Evolutionary conservation across 2,888 invertebrate genomes (phyloP).

Genomic region (Chalcosyrphus nemorum): DNA sequence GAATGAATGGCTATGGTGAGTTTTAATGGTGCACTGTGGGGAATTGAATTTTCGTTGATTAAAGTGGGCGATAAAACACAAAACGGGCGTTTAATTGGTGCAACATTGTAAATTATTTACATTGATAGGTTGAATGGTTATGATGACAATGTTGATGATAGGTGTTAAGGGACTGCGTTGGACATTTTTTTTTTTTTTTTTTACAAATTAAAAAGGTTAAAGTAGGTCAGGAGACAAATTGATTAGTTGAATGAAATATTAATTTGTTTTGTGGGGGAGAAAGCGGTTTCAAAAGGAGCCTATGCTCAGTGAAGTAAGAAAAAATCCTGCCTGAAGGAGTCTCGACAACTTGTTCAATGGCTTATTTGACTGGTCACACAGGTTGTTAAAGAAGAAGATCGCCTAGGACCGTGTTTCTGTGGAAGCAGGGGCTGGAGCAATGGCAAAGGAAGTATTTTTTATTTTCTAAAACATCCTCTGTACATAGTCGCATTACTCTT

Average conservation of each 20-base stretch:
- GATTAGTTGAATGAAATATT: background rate
- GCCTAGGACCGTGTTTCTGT: no score
- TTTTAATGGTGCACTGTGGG: slow-evolving; percentile 1
- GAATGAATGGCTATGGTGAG: background rate
- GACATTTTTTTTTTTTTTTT: background rate
- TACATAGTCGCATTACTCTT: no score
- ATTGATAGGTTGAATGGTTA: slow-evolving; percentile 35
- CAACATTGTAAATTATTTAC: slow-evolving; percentile 4
- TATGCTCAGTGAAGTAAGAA: no score
- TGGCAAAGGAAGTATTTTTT: no score
- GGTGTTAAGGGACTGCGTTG: no score
- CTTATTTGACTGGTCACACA: no score
- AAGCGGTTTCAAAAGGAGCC: no score
- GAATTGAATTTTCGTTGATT: slow-evolving; percentile 40
- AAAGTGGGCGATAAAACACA: slow-evolving; percentile 18
- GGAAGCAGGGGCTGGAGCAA: no score
- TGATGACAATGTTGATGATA: slow-evolving; percentile 49
- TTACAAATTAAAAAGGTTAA: slow-evolving; percentile 34
- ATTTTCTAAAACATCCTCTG: no score
- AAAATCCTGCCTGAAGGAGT: no score
- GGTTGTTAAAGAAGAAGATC: no score
- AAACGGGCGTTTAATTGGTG: slow-evolving; percentile 31
- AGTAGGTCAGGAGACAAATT: slow-evolving; percentile 7
- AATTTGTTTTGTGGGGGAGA: background rate
- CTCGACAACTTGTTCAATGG: no score